Evolutionary conservation across 1,140 invertebrate genomes (phyloP).

Genomic region (Rhopalosiphum maidis): DNA sequence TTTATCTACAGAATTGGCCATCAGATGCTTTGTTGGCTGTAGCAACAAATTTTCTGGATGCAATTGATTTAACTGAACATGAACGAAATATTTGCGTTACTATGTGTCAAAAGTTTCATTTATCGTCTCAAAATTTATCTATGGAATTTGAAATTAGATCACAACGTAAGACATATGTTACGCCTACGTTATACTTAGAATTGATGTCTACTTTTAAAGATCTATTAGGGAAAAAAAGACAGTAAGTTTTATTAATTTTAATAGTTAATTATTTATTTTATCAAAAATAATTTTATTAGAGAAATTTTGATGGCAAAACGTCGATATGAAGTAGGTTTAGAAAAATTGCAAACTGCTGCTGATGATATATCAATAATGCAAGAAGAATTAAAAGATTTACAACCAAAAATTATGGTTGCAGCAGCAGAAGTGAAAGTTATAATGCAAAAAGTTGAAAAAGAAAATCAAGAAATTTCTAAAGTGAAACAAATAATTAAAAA

Average conservation of each 20-base stretch:
- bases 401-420: constrained; percentile 87
- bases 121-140: constrained; percentile 80
- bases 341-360: constrained; percentile 83
- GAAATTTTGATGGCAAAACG: constrained; percentile 71
- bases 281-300: constrained; percentile 63
- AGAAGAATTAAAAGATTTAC: constrained; percentile 80
- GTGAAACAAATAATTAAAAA: constrained; percentile 71
- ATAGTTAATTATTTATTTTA: not conserved
- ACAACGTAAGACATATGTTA: constrained; percentile 86
- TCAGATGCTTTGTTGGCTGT: constrained; percentile 91
- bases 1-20: constrained; percentile 79
- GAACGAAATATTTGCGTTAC: constrained; percentile 77
- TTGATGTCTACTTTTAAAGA: constrained; percentile 90
- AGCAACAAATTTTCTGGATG: constrained; percentile 84
- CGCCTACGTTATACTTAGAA: constrained; percentile 92
- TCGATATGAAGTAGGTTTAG: constrained; percentile 85
- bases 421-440: constrained; percentile 84
- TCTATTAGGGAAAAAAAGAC: constrained; percentile 78
- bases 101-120: constrained; percentile 92
- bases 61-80: constrained; percentile 79
- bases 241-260: constrained; percentile 66
- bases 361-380: constrained; percentile 86
- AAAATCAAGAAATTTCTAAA: constrained; percentile 84
- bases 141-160: constrained; percentile 75
- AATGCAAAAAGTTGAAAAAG: constrained; percentile 79